Base-by-base conservation (phyloP, 2,113 vertebrate genomes). In the Cavia porcellus region DNA sequence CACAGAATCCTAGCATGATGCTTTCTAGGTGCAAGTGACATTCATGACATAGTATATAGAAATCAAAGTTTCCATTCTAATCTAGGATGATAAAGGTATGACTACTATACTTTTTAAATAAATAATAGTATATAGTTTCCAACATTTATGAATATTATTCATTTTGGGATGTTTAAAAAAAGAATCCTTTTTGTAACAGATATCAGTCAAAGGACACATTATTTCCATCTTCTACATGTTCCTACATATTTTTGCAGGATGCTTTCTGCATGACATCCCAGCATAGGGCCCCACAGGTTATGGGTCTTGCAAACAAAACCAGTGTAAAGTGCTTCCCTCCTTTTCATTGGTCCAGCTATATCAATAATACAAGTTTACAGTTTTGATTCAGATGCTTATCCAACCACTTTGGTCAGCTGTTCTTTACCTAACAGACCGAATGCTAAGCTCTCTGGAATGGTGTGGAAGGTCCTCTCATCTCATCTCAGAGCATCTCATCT, bases 21-120 rank as follows among this genome's bases (percentile, higher is more conserved):
- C 88, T 97, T 98, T 97, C 94, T 96, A 98, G 95, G 96, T 98
- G 92, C 77, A 90, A 98, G 97, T 98, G 98, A 96, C 97, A 98
- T 98, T 97, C 98, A 92, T 97, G 92, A 64, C 96, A 57, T 55
- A 97, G 90, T 93, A 95, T 97, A 97, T 90, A 97, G 95, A 98
- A 97, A 85, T 95, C 92, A 97, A 90, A 97, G 95, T 98, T 92
- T 98, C 97, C 90, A 95, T 74, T 97, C 87, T 77, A 45, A 75
- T 96, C 84, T 97, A 93, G 98, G 98, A 98, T 92, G 62, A 96
- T 96, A 94, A 98, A 97, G 87, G 90, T 98, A 95, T 96, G 79
- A 90, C 82, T 72, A 86, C 4, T 7, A 1, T 61, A 47, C 28
- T n/a, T 96, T 96, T 86, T 68, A 1, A 95, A 82, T 62, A n/a